Evolutionary conservation across 2,888 invertebrate species (phyloP).

Genomic region (Muschampia staudingeri): DNA sequence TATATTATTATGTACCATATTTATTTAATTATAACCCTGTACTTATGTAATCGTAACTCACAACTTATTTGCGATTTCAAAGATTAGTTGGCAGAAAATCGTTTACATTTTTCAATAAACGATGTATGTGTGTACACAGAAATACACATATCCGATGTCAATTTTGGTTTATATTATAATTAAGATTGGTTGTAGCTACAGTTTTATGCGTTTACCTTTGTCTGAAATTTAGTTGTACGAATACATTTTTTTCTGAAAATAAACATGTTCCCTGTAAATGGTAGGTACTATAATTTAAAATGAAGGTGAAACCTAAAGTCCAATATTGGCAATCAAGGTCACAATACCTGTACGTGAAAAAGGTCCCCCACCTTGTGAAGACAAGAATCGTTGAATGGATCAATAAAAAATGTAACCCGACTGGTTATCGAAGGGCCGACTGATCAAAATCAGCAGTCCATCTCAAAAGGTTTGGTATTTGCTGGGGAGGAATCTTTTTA

Average conservation of each 20-base stretch:
- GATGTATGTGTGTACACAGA: too few species aligned
- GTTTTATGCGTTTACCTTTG: too few species aligned
- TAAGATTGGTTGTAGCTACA: too few species aligned
- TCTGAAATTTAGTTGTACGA: too few species aligned
- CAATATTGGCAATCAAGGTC: conserved; percentile 30
- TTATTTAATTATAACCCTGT: too few species aligned
- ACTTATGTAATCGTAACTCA: too few species aligned
- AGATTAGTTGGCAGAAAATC: too few species aligned
- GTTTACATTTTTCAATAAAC: too few species aligned
- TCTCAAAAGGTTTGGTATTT: neutral
- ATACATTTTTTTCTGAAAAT: neutral
- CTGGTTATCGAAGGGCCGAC: conserved; percentile 44
- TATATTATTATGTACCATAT: too few species aligned
- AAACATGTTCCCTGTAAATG: conserved; percentile 3
- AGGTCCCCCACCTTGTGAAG: conserved; percentile 36
- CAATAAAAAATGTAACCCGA: conserved; percentile 39
- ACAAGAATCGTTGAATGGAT: conserved; percentile 41
- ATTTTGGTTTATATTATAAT: too few species aligned
- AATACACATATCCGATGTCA: too few species aligned
- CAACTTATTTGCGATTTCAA: too few species aligned
- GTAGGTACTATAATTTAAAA: neutral
- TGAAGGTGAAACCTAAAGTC: neutral
- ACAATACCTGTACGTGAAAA: conserved; percentile 18
- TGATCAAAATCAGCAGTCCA: conserved; percentile 7
- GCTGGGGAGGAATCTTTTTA: neutral